A percentile compares a stretch with the other conserved stretches of the same genome.
phyloP scores from a whole-genome alignment of 2,888 invertebrate species.

The Branchinecta sandiegonensis region DNA sequence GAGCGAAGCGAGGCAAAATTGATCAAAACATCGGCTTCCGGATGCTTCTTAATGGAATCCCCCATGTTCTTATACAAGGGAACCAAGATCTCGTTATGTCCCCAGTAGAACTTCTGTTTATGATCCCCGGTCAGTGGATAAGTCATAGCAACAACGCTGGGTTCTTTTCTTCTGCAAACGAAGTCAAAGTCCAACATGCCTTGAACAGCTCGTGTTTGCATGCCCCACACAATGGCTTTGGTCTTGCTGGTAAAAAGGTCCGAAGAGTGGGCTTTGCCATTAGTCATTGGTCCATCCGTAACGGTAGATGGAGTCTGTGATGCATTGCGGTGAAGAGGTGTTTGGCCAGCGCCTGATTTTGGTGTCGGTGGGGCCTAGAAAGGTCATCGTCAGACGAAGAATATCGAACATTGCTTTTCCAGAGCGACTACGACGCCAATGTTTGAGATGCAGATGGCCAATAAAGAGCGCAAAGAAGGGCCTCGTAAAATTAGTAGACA shows the following conservation, averaged over 20 bases:
- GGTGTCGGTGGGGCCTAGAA: slow-evolving; percentile 12
- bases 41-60: slow-evolving; percentile 87
- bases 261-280: slow-evolving; percentile 30
- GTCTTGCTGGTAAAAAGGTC: slow-evolving; percentile 67
- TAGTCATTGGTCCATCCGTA: slow-evolving; percentile 25
- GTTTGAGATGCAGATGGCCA: no score
- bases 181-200: slow-evolving; percentile 94
- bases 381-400: no score
- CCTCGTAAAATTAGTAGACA: no score
- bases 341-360: neutral
- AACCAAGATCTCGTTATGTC: slow-evolving; percentile 89
- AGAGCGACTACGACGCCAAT: no score
- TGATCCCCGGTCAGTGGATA: slow-evolving; percentile 98
- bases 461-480: no score
- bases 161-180: slow-evolving; percentile 71
- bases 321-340: neutral
- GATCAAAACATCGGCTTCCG: slow-evolving; percentile 84
- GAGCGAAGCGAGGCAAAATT: slow-evolving; percentile 96
- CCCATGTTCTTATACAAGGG: slow-evolving; percentile 92
- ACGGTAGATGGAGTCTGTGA: slow-evolving; percentile 26
- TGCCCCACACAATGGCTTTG: slow-evolving; percentile 94
- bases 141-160: slow-evolving; percentile 88
- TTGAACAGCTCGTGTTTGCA: slow-evolving; percentile 90
- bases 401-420: no score
- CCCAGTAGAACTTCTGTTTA: slow-evolving; percentile 99